Evolutionary conservation across 2,888 invertebrate genomes (phyloP), one percentile per base, ranked within the genome.

Genomic region (Drosophila infuscata): DNA sequence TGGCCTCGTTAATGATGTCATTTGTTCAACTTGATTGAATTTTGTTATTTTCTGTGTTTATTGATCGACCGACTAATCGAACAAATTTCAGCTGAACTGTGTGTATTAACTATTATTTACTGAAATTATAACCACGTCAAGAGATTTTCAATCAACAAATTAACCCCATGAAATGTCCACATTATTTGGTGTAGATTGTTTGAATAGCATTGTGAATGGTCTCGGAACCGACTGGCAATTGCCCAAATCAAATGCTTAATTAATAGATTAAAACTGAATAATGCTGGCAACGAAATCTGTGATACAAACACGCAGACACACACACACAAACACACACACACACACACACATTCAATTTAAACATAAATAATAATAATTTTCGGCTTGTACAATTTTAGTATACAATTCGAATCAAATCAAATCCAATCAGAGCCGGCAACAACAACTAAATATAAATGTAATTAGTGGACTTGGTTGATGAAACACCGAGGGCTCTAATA

Each of bases 211-310:
- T 70, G 56, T 65, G 69, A 74, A 74, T 74, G 25, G 43, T 7
- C 29, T 35, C 36, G 29, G 43, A 36, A 25, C 38, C 46, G 29
- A 56, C 30, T 53, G 41, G 9, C 36, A 59, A 67, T 70, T 71
- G 73, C 52, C 63, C 56, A 69, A 79, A 83, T 86, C 72, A 69
- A 70, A 74, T 68, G 77, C 86, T 74, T 85, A 89, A 85, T 89
- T 82, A 89, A 89, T 89, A 85, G 86, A 89, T 85, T 85, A 85
- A 85, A 89, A 85, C 77, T 64, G 69, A 88, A 88, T 87, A 81
- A 81, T 78, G 66, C 56, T 62, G 67, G 41, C 64, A 63, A 59
- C 66, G 36, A 66, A 54, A 51, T 61, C 70, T 56, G 46, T 46
- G 48, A n/a, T 25, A 25, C 3, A 25, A 25, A 25, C 25, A 25